Evolutionary conservation across 1,140 invertebrate genomes (phyloP).

Genomic region (Halotydeus destructor): DNA sequence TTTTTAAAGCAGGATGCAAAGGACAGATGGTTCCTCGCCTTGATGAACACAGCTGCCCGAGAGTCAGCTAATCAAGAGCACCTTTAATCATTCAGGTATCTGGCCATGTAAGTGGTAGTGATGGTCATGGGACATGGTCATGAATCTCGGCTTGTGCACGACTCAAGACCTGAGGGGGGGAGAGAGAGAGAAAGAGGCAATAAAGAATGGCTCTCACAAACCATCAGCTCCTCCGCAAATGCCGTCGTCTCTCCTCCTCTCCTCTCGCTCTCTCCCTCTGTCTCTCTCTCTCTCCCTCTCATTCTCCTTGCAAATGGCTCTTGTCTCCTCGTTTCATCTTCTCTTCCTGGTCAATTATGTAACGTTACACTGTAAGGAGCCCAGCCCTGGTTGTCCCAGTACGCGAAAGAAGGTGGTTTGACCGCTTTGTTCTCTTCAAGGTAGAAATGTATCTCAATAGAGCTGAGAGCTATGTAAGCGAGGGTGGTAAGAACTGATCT

Average conservation of each 20-base stretch:
- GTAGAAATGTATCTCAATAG: too few relatives aligned
- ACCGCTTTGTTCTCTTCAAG: too few relatives aligned
- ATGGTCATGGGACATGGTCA: neutral
- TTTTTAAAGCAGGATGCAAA: too few relatives aligned
- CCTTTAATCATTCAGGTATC: neutral
- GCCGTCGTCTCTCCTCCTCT: neutral
- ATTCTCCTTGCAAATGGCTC: neutral
- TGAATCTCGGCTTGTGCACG: neutral
- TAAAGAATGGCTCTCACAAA: neutral
- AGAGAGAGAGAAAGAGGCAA: neutral
- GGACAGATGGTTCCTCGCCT: too few relatives aligned
- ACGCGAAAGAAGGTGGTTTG: too few relatives aligned
- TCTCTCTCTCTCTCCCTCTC: neutral
- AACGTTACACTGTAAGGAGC: too few relatives aligned
- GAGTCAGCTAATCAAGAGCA: neutral
- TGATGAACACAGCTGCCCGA: too few relatives aligned
- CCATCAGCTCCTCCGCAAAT: neutral
- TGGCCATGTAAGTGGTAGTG: neutral
- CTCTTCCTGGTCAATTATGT: too few relatives aligned
- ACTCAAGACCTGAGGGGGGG: neutral
- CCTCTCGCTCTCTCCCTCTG: constrained; percentile 2
- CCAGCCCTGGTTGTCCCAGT: too few relatives aligned
- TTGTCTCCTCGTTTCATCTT: neutral
- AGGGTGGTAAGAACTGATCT: too few relatives aligned
- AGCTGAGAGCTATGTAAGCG: too few relatives aligned